Evolutionary conservation across 2,888 invertebrate genomes (phyloP).

Genomic region (Lycophotia porphyrea): DNA sequence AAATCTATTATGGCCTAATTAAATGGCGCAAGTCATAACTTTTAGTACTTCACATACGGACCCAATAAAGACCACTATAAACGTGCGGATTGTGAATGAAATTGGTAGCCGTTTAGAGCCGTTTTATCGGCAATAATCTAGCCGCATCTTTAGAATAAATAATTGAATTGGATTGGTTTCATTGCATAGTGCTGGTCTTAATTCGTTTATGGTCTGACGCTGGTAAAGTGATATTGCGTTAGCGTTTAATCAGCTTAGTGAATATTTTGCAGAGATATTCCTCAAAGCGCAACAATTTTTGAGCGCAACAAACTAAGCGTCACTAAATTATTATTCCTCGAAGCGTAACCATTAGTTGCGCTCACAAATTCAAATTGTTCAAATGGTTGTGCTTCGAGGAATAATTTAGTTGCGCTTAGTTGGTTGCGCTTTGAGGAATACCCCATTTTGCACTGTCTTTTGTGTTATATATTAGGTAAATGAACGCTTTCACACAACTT

Average conservation of each 20-base stretch:
- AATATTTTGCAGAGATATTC: no score
- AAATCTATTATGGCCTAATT: constrained; percentile 68
- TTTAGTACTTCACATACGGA: constrained; percentile 65
- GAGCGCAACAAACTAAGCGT: no score
- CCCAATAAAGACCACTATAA: constrained; percentile 65
- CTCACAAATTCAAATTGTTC: no score
- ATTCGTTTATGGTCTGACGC: constrained; percentile 10
- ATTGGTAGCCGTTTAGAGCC: constrained; percentile 62
- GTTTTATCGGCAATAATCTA: constrained; percentile 47
- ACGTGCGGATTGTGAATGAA: constrained; percentile 55
- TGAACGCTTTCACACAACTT: no score
- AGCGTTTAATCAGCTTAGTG: neutral
- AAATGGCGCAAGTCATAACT: constrained; percentile 59
- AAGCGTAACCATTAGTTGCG: no score
- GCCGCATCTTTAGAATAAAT: constrained; percentile 47
- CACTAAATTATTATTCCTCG: no score
- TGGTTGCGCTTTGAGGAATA: no score
- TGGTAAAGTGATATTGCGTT: constrained; percentile 5
- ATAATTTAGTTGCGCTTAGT: no score
- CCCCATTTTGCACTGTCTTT: neutral
- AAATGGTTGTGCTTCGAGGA: no score
- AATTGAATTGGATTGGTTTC: constrained; percentile 45
- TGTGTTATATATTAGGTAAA: neutral
- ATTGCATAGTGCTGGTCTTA: neutral
- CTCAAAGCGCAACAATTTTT: no score